Conservation (phyloP, 1,140 invertebrate species). For the Contarinia nasturtii region DNA sequence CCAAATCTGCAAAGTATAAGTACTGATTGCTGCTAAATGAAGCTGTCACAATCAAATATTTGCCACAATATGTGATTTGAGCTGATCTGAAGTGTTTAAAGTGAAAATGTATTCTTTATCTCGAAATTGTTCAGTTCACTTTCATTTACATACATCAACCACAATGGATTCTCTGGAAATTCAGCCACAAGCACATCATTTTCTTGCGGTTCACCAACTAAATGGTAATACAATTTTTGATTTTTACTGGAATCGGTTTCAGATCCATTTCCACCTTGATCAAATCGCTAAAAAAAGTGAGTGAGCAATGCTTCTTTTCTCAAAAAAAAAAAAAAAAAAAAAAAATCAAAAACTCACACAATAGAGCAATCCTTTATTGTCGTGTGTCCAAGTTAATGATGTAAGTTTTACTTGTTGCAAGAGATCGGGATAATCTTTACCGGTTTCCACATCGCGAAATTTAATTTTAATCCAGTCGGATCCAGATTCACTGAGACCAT, state of each 20-base stretch:
- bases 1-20: constrained; percentile 67
- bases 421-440: constrained; percentile 72
- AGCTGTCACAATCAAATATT: constrained; percentile 64
- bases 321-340: too few species aligned
- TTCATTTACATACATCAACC: constrained; percentile 82
- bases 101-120: too few species aligned
- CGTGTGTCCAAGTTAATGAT: constrained; percentile 81
- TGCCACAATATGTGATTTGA: constrained; percentile 72
- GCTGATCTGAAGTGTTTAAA: too few species aligned
- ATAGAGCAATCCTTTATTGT: constrained; percentile 91
- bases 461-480: constrained; percentile 91
- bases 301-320: constrained; percentile 24
- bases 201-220: constrained; percentile 67
- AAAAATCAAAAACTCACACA: constrained; percentile 43
- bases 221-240: constrained; percentile 91
- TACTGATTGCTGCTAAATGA: constrained; percentile 57
- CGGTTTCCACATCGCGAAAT: constrained; percentile 56
- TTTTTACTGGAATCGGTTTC: constrained; percentile 72
- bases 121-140: constrained; percentile 12
- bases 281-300: constrained; percentile 12
- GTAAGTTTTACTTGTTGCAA: constrained; percentile 86
- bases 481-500: constrained; percentile 77
- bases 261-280: constrained; percentile 73
- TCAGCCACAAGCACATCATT: constrained; percentile 80
- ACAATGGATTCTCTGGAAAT: constrained; percentile 80